Percentiles rank a stretch among this genome's conserved stretches.
Evolutionary conservation across 2,797 vertebrate genomes (phyloP).

Genomic region (Xyrichtys novacula): DNA sequence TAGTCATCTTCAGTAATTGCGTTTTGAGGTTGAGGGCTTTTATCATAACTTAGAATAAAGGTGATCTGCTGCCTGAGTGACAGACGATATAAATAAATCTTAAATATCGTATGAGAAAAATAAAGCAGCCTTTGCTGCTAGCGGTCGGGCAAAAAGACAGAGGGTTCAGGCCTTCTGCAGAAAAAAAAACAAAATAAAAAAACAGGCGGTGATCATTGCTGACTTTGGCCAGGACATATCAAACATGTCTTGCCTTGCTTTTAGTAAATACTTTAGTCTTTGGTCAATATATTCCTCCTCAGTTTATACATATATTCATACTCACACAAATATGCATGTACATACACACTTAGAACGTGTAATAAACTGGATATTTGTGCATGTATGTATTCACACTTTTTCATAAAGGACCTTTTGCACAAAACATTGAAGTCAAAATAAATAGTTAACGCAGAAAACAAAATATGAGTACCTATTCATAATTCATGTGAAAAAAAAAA

Average conservation of each 20-base stretch:
- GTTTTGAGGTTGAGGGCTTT: slow-evolving; percentile 46
- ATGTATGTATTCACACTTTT: slow-evolving; percentile 80
- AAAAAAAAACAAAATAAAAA: too few species aligned
- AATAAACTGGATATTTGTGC: slow-evolving; percentile 86
- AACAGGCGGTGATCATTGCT: slow-evolving; percentile 66
- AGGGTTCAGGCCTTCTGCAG: slow-evolving; percentile 50
- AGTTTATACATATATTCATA: slow-evolving; percentile 85
- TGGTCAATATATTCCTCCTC: slow-evolving; percentile 86
- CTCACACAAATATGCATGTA: slow-evolving; percentile 85
- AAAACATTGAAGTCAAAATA: slow-evolving; percentile 85
- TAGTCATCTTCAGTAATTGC: slow-evolving; percentile 52
- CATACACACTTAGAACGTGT: slow-evolving; percentile 81
- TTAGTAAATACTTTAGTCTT: slow-evolving; percentile 89
- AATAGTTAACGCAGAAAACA: slow-evolving; percentile 82
- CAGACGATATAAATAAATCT: slow-evolving; percentile 71
- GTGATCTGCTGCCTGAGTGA: slow-evolving; percentile 64
- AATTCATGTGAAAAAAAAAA: slow-evolving; percentile 79
- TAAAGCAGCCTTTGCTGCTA: slow-evolving; percentile 54
- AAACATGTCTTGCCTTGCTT: slow-evolving; percentile 79
- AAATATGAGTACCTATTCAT: slow-evolving; percentile 85
- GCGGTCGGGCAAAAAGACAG: slow-evolving; percentile 50
- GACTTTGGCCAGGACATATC: slow-evolving; percentile 74
- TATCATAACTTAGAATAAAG: slow-evolving; percentile 51
- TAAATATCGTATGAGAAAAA: slow-evolving; percentile 68
- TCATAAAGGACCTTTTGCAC: slow-evolving; percentile 88